These are phyloP conservation scores for Artibeus jamaicensis DNA, from an alignment of 2,797 vertebrate species.

Conservation along the genomic window DNA sequence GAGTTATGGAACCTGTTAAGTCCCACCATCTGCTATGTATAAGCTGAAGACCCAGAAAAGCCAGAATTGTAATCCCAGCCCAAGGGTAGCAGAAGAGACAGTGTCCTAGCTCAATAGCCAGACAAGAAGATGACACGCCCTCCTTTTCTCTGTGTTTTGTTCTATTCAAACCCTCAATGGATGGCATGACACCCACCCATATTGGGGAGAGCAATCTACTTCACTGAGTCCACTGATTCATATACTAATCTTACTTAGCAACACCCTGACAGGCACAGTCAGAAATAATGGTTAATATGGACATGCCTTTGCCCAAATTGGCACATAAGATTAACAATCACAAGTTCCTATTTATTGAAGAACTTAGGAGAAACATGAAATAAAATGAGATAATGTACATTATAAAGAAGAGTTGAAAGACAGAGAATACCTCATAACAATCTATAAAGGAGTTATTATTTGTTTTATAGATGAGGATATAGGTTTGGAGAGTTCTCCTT, in stretches of 20 bases:
- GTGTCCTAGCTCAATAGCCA: not conserved
- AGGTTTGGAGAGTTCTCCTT: not conserved
- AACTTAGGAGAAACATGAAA: not conserved
- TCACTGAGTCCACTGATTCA: not conserved
- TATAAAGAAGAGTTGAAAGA: not conserved
- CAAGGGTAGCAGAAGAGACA: not conserved
- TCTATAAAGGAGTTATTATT: not conserved
- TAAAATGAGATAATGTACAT: not conserved
- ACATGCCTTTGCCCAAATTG: not conserved
- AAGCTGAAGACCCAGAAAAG: not conserved
- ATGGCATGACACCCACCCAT: not conserved
- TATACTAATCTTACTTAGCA: not conserved
- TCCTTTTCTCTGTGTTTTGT: not conserved
- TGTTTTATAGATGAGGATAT: not conserved
- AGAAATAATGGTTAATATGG: not conserved
- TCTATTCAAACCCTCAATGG: not conserved
- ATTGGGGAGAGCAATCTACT: not conserved
- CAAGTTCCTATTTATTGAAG: not conserved
- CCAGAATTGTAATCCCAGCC: not conserved
- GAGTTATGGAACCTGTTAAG: not conserved
- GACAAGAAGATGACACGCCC: not conserved
- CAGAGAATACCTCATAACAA: not conserved
- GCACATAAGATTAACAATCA: not conserved
- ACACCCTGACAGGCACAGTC: not conserved
- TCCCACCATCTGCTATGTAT: not conserved